Evolutionary conservation across 2,797 vertebrate species (phyloP).

Genomic region (Delichon dasypus): DNA sequence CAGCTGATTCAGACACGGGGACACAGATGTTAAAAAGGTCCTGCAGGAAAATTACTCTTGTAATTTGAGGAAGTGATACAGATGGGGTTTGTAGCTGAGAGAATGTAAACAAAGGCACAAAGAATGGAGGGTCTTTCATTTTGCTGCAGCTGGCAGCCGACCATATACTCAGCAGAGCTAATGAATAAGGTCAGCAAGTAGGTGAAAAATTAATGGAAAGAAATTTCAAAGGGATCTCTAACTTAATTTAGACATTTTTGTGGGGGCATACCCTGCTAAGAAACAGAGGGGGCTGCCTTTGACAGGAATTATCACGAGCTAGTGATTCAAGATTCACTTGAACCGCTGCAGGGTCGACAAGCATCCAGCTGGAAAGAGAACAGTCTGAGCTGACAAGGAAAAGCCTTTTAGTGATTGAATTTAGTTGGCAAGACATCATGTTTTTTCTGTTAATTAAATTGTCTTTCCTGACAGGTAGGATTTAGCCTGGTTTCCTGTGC

Average conservation of each 20-base stretch:
- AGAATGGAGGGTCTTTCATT: not conserved
- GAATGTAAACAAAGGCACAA: not conserved
- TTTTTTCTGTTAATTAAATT: conserved; percentile 36
- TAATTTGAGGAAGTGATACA: not conserved
- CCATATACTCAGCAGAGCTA: not conserved
- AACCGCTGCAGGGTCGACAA: not conserved
- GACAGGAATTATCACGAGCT: not conserved
- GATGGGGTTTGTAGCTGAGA: not conserved
- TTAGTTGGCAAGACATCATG: not conserved
- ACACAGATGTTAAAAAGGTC: conserved; percentile 35
- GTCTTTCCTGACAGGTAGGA: not conserved
- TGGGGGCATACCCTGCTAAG: not conserved
- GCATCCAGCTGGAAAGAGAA: conserved; percentile 11
- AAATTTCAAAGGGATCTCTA: not conserved
- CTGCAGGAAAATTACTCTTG: not conserved
- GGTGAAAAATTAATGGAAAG: not conserved
- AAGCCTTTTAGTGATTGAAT: conserved; percentile 5
- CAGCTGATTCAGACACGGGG: conserved; percentile 13
- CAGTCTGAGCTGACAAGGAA: not conserved
- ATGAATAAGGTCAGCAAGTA: not conserved
- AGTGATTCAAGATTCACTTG: not conserved
- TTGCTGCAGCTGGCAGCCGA: not conserved
- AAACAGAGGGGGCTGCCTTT: not conserved
- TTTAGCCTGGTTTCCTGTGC: not conserved
- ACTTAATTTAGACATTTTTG: not conserved